Evolutionary conservation across 37 sponge, comb jelly and placozoan species (phyloP).

Genomic region (Haliclona indistincta): DNA sequence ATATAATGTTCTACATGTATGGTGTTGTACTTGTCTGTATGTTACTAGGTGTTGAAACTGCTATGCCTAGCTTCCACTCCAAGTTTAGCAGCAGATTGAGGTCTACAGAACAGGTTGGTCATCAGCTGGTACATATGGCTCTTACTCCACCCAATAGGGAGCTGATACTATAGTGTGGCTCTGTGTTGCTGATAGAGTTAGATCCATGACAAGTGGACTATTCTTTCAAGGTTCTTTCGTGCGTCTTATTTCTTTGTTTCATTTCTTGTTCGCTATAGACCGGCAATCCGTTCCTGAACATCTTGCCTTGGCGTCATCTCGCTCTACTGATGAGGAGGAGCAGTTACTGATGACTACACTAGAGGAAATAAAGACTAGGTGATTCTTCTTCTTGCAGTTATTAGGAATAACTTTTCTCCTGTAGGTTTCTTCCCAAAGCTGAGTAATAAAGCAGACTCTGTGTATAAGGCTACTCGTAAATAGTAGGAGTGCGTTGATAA

Average conservation of each 20-base stretch:
- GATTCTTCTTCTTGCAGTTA: too few relatives aligned
- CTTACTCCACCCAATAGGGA: conserved; percentile 31
- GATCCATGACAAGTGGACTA: conserved; percentile 45
- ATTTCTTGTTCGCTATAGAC: conserved; percentile 33
- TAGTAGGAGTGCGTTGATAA: too few relatives aligned
- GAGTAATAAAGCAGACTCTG: too few relatives aligned
- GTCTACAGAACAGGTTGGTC: conserved; percentile 65
- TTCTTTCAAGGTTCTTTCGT: conserved; percentile 73
- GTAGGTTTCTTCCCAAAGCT: too few relatives aligned
- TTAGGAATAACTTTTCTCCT: too few relatives aligned
- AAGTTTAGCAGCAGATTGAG: conserved; percentile 63
- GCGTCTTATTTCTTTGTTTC: not conserved
- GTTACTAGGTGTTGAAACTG: conserved; percentile 70
- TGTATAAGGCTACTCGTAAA: too few relatives aligned
- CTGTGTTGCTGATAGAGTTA: conserved; percentile 51
- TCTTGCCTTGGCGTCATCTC: conserved; percentile 71
- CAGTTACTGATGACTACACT: conserved; percentile 69
- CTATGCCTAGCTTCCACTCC: conserved; percentile 80
- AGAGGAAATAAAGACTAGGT: conserved; percentile 42
- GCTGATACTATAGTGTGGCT: conserved; percentile 94
- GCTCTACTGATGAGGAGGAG: conserved; percentile 67
- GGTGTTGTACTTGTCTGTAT: too few relatives aligned
- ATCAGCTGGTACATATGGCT: not conserved
- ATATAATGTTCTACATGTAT: not conserved
- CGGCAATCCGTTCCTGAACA: conserved; percentile 71